A percentile compares a stretch with the other conserved stretches of the same genome.
phyloP scores from a whole-genome alignment of 35 echinoderm and acorn worm species.

The Heliocidaris erythrogramma region DNA sequence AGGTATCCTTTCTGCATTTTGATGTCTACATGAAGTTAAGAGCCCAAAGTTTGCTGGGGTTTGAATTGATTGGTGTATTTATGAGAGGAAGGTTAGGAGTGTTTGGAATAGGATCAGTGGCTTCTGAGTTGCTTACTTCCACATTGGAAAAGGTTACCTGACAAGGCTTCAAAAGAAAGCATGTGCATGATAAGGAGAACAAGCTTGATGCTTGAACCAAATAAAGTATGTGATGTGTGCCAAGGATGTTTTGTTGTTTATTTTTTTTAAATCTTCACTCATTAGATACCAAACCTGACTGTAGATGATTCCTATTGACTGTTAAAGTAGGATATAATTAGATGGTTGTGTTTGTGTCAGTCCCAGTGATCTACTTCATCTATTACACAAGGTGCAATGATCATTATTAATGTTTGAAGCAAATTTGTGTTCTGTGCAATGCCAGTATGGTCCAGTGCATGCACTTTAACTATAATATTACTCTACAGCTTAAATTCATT shows the following conservation, averaged over 20 bases:
- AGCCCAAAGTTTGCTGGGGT: background rate
- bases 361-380: constrained; percentile 30
- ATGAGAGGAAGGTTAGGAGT: background rate
- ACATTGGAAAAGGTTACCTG: background rate
- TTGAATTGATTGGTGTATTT: background rate
- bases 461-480: constrained; percentile 14
- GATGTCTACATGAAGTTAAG: background rate
- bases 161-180: background rate
- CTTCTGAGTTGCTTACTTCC: background rate
- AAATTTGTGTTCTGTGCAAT: constrained; percentile 40
- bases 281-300: background rate
- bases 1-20: background rate
- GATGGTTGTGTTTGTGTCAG: background rate
- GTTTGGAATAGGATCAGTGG: background rate
- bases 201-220: background rate
- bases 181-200: background rate
- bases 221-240: background rate
- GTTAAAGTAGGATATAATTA: background rate
- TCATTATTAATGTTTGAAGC: constrained; percentile 32
- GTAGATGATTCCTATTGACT: background rate
- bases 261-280: background rate
- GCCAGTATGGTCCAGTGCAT: constrained; percentile 29
- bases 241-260: background rate
- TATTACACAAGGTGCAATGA: constrained; percentile 27
- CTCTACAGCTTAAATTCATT: background rate